Evolutionary conservation across 1,140 invertebrate species (phyloP).

Genomic region (Brachionus plicatilis): DNA sequence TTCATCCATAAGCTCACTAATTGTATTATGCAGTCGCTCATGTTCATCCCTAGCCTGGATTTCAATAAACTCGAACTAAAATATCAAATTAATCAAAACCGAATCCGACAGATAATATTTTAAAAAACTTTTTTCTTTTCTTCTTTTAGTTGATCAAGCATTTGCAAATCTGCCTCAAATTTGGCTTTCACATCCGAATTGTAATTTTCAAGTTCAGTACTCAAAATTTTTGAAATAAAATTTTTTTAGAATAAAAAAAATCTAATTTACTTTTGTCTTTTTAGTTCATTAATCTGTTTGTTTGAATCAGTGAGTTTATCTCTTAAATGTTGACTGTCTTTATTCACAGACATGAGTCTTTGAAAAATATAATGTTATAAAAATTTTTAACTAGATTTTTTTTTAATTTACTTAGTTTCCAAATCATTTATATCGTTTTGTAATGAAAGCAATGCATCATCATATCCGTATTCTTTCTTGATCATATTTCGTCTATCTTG

Average conservation of each 20-base stretch:
- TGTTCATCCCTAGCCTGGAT: conserved; percentile 2
- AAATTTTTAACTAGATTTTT: too few relatives aligned
- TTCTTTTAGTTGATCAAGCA: not conserved
- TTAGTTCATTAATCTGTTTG: not conserved
- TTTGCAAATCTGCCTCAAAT: not conserved
- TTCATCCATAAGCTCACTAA: conserved; percentile 20
- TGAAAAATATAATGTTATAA: not conserved
- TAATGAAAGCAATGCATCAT: conserved; percentile 20
- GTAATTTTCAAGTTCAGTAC: not conserved
- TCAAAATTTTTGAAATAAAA: not conserved
- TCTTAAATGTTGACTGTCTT: conserved; percentile 16
- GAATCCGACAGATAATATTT: not conserved
- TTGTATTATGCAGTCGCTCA: not conserved
- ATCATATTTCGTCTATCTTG: conserved; percentile 33
- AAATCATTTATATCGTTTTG: conserved; percentile 38
- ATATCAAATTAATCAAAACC: not conserved
- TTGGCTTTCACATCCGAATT: not conserved
- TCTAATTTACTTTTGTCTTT: not conserved
- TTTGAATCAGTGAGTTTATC: not conserved
- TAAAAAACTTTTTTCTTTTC: conserved; percentile 11
- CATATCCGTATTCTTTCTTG: conserved; percentile 33
- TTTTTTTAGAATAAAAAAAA: not conserved
- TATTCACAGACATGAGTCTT: not conserved
- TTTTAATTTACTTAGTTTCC: conserved; percentile 13
- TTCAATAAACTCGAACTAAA: conserved; percentile 1